phyloP scores from a whole-genome alignment of 2,888 invertebrate genomes.

The Salpingus planirostris region DNA sequence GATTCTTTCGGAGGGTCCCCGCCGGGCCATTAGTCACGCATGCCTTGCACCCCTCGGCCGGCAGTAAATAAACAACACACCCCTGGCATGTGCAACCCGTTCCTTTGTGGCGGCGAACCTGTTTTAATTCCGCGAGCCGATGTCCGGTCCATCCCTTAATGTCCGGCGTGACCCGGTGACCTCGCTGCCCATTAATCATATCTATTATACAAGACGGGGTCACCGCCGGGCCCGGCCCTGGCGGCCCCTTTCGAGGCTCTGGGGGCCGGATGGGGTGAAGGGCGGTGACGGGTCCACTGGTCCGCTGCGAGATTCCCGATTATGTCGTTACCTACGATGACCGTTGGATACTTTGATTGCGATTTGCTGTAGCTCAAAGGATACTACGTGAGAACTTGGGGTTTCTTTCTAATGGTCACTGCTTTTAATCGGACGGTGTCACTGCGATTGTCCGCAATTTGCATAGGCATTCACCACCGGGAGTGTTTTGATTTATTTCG shows the following conservation, averaged over 20 bases:
- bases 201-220: conserved; percentile 39
- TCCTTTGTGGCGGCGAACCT: conserved; percentile 30
- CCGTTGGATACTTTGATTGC: conserved; percentile 36
- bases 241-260: conserved; percentile 5
- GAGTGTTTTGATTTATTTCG: conserved; percentile 41
- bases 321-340: conserved; percentile 43
- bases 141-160: conserved; percentile 40
- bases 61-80: conserved; percentile 37
- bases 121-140: conserved; percentile 36
- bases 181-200: conserved; percentile 44
- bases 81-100: conserved; percentile 33
- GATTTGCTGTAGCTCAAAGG: conserved; percentile 33
- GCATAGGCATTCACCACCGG: conserved; percentile 40
- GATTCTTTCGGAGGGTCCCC: background rate
- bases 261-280: background rate
- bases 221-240: conserved; percentile 19
- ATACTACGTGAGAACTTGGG: conserved; percentile 38
- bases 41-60: conserved; percentile 27
- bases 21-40: conserved; percentile 32
- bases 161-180: conserved; percentile 41
- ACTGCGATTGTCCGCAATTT: conserved; percentile 35
- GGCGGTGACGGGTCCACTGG: conserved; percentile 16
- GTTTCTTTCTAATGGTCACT: conserved; percentile 27
- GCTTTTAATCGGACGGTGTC: conserved; percentile 26
- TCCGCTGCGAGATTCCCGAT: conserved; percentile 33